These are phyloP conservation scores for Drusus annulatus DNA, from an alignment of 1,140 invertebrate genomes.

Conservation along the genomic window DNA sequence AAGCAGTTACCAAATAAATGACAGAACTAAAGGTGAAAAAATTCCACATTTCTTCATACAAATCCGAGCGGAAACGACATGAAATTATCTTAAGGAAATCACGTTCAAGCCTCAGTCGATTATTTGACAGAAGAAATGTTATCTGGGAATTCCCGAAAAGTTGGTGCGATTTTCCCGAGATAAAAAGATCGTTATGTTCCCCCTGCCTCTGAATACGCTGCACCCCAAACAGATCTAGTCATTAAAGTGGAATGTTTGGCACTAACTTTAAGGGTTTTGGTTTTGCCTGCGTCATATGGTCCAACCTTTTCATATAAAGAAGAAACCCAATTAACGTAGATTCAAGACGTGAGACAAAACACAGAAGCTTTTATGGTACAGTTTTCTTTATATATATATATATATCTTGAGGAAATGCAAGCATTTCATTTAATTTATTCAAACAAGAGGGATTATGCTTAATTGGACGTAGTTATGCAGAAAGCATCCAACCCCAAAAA, in stretches of 20 bases:
- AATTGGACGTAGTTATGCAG: no score
- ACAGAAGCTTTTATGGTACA: no score
- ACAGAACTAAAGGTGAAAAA: background rate
- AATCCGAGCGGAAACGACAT: background rate
- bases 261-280: slow-evolving; percentile 13
- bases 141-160: slow-evolving; percentile 19
- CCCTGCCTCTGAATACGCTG: background rate
- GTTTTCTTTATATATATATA: no score
- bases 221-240: background rate
- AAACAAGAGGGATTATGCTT: no score
- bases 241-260: background rate
- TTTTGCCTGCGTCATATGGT: background rate
- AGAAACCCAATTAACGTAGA: no score
- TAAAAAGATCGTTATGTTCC: slow-evolving; percentile 27
- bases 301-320: background rate
- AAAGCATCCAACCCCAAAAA: no score
- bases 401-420: no score
- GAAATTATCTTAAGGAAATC: slow-evolving; percentile 34
- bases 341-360: no score
- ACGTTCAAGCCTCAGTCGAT: slow-evolving; percentile 17
- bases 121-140: slow-evolving; percentile 21
- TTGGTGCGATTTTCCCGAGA: background rate
- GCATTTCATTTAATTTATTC: no score
- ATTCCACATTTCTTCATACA: background rate
- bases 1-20: background rate